A percentile compares a stretch with the other conserved stretches of the same genome.
Evolutionary conservation across 2,888 invertebrate genomes (phyloP).

Genomic region (Megaustenia siamemsis): DNA sequence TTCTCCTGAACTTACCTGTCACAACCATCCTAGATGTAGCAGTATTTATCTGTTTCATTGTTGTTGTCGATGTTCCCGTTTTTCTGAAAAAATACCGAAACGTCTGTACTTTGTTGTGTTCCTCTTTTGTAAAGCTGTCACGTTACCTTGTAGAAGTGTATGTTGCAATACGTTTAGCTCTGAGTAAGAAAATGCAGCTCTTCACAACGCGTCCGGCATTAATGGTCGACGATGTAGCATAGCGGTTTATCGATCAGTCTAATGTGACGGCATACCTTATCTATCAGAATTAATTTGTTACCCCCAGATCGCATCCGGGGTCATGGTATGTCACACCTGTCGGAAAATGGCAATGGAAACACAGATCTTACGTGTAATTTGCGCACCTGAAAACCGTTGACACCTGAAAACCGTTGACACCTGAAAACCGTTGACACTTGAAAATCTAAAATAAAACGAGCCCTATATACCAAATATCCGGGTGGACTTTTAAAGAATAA

Average conservation of each 20-base stretch:
- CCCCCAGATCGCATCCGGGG: not conserved
- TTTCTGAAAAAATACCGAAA: not conserved
- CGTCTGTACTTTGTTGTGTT: not conserved
- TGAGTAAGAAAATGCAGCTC: not conserved
- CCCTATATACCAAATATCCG: not conserved
- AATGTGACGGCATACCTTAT: not conserved
- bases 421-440: not conserved
- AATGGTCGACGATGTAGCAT: not conserved
- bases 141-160: no score
- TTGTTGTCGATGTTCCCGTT: no score
- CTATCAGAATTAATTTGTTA: not conserved
- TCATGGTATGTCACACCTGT: not conserved
- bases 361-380: not conserved
- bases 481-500: not conserved
- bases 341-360: not conserved
- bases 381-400: not conserved
- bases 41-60: no score
- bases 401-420: not conserved
- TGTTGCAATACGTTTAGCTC: not conserved
- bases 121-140: no score
- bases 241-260: no score
- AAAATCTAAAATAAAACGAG: not conserved
- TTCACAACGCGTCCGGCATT: not conserved
- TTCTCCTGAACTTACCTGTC: no score
- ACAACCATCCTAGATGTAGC: no score